These are phyloP conservation scores for Ophion obscuratus DNA, from an alignment of 2,888 invertebrate genomes.

Conservation along the genomic window DNA sequence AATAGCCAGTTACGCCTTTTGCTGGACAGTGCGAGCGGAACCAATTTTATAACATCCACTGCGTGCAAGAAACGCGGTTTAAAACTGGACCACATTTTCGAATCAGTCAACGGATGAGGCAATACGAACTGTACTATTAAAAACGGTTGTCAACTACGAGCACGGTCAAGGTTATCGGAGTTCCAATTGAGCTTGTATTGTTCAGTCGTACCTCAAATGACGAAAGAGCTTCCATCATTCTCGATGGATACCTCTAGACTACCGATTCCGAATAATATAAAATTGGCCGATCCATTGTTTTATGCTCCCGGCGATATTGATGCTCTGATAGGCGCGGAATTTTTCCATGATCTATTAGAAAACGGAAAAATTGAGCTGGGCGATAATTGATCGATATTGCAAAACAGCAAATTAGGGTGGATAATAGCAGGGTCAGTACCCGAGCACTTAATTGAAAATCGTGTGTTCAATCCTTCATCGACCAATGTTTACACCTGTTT, in stretches of 20 bases:
- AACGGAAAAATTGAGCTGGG: not conserved
- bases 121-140: too few relatives aligned
- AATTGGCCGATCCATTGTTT: slow-evolving; percentile 8
- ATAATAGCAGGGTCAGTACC: not conserved
- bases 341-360: not conserved
- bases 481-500: not conserved
- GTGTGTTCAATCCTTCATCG: not conserved
- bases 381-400: not conserved
- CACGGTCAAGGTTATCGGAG: too few relatives aligned
- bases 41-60: too few relatives aligned
- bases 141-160: too few relatives aligned
- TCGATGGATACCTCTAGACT: not conserved
- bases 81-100: too few relatives aligned
- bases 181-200: not conserved
- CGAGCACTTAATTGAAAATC: not conserved
- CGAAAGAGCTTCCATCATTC: not conserved
- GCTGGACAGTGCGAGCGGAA: too few relatives aligned
- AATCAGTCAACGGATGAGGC: too few relatives aligned
- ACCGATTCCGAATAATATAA: not conserved
- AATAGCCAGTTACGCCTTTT: too few relatives aligned
- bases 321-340: not conserved
- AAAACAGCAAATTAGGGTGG: not conserved
- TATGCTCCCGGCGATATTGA: not conserved
- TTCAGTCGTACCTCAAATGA: not conserved
- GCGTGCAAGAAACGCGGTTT: too few relatives aligned